Conservation (phyloP, 2,888 invertebrate species). For the Microdon myrmicae region DNA sequence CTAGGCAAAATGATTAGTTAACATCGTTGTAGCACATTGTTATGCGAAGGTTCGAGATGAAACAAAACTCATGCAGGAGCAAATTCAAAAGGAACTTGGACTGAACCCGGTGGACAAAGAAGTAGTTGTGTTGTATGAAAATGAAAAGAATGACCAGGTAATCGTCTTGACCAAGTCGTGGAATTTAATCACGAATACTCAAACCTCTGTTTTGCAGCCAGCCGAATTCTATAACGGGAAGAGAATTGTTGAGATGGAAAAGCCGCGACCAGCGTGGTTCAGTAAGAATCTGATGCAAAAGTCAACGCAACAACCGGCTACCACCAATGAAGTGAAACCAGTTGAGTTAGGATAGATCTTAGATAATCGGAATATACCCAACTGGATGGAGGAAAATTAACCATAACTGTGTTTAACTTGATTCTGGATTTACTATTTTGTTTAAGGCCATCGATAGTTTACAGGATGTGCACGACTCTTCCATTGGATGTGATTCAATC, state of each 20-base stretch:
- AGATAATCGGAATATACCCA: too few relatives aligned
- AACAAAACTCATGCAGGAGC: slow-evolving; percentile 81
- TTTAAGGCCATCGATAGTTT: too few relatives aligned
- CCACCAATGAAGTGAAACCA: slow-evolving; percentile 79
- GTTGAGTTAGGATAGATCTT: slow-evolving; percentile 76
- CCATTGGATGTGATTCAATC: too few relatives aligned
- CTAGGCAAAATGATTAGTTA: neutral
- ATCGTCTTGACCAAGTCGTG: slow-evolving; percentile 6
- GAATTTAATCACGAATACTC: too few relatives aligned
- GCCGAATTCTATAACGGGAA: slow-evolving; percentile 75
- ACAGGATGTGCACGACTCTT: too few relatives aligned
- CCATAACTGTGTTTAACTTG: too few relatives aligned
- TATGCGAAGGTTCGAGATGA: slow-evolving; percentile 84
- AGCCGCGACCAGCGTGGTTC: slow-evolving; percentile 89
- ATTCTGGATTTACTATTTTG: too few relatives aligned
- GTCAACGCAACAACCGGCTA: slow-evolving; percentile 77
- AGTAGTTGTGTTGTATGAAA: slow-evolving; percentile 86
- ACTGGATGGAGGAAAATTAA: too few relatives aligned
- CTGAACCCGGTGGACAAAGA: slow-evolving; percentile 83
- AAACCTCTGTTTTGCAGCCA: slow-evolving; percentile 65
- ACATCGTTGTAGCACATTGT: slow-evolving; percentile 76
- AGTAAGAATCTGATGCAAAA: slow-evolving; percentile 84
- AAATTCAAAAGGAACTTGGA: slow-evolving; percentile 77
- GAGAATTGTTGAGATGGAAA: slow-evolving; percentile 86
- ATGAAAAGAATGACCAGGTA: slow-evolving; percentile 75